A percentile compares a stretch with the other conserved stretches of the same genome.
These are phyloP conservation scores for Iphiclides podalirius DNA, from an alignment of 2,888 invertebrate genomes.

Conservation along the genomic window DNA sequence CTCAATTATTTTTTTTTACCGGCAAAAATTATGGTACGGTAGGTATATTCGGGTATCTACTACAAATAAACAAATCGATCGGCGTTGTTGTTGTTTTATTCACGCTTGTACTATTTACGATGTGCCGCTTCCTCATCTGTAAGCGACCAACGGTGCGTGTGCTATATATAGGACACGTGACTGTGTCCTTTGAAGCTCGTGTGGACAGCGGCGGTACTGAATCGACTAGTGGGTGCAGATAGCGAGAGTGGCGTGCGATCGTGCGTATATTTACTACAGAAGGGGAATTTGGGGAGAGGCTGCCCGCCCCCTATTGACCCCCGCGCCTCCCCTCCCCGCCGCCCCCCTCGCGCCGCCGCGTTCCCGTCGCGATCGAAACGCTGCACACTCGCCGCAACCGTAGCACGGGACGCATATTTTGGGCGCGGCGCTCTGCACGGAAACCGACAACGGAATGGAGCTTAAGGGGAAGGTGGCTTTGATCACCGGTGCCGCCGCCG, in stretches of 20 bases:
- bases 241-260: slow-evolving; percentile 61
- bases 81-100: slow-evolving; percentile 38
- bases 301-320: slow-evolving; percentile 36
- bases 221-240: slow-evolving; percentile 48
- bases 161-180: slow-evolving; percentile 34
- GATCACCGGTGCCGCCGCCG: slow-evolving; percentile 86
- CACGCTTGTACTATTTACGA: slow-evolving; percentile 19
- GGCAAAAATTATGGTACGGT: slow-evolving; percentile 69
- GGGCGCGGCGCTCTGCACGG: slow-evolving; percentile 48
- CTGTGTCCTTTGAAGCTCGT: slow-evolving; percentile 33
- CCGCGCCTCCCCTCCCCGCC: slow-evolving; percentile 35
- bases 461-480: slow-evolving; percentile 87
- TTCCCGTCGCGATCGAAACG: slow-evolving; percentile 68
- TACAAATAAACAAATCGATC: slow-evolving; percentile 64
- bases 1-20: slow-evolving; percentile 54
- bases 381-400: slow-evolving; percentile 50
- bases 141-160: slow-evolving; percentile 30
- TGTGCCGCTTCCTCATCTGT: slow-evolving; percentile 12
- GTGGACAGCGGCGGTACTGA: slow-evolving; percentile 42
- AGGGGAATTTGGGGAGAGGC: slow-evolving; percentile 55
- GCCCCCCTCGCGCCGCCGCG: slow-evolving; percentile 29
- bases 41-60: slow-evolving; percentile 57
- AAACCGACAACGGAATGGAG: slow-evolving; percentile 76
- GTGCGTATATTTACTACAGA: slow-evolving; percentile 70
- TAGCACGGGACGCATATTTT: slow-evolving; percentile 44